Base-by-base conservation (phyloP, 2,888 invertebrate genomes). In the Apamea epomidion region DNA sequence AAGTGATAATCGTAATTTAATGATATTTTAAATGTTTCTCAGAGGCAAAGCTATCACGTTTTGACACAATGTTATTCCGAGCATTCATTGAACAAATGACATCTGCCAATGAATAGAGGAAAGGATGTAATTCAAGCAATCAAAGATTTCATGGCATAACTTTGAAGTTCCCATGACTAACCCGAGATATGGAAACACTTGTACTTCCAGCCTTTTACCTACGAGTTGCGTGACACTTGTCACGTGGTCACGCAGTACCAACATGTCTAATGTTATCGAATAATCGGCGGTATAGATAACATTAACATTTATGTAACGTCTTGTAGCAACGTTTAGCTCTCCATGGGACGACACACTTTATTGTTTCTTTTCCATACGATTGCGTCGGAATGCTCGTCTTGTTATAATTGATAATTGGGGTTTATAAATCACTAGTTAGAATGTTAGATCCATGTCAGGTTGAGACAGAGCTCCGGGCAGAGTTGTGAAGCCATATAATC, bases 401-500 rank as follows among this genome's bases (percentile, higher is more conserved):
- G 76, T 74, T 85, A 80, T 87, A 86, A 84, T 89, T 86, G 81
- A 78, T 89, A 87, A 88, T 86, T 88, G 87, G 72, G 77, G 74
- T 80, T 72, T 76, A 86, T 87, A 89, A 90, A 89, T 89, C 82
- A 80, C 54, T 29, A 60, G 81, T 79, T 85, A 42, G 72, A 72
- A 72, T 60, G 60, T 42, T 72, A 82, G 83, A 81, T 78, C 62
- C 78, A 80, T 73, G 82, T 79, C 85, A 80, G 21, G 70, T 84
- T 79, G 84, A 74, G 80, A 70, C 81, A 79, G 70, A 75, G 85
- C 89, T 82, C 48, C 79, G 68, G 90, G 89, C 90, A 67, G 80
- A 42, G 78, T 82, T 75, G 62, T 83, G 82, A 76, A 85, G 80
- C 80, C 70, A 76, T 84, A 81, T 84, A 83, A 85, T 88, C 80